Evolutionary conservation across 2,797 vertebrate species (phyloP).

Genomic region (Sorex maritimensis): DNA sequence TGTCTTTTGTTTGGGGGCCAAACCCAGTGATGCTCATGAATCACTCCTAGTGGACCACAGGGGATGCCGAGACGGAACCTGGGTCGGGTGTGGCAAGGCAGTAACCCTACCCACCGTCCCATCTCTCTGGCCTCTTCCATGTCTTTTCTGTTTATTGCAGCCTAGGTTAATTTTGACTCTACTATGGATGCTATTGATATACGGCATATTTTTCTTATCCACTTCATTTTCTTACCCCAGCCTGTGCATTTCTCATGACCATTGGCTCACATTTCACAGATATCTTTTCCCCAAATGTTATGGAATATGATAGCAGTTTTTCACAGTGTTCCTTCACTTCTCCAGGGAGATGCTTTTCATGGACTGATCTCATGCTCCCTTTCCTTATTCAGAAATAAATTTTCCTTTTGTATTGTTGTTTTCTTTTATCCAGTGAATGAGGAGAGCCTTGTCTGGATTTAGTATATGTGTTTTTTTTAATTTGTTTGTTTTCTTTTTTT

Average conservation of each 20-base stretch:
- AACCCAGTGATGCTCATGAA: no score
- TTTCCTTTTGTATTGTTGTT: not conserved
- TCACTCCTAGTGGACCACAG: no score
- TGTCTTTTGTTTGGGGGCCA: no score
- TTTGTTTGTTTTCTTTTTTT: no score
- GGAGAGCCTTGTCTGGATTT: not conserved
- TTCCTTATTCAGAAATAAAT: slow-evolving; percentile 33
- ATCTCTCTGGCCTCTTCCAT: no score
- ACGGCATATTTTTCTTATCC: not conserved
- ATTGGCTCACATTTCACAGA: slow-evolving; percentile 4
- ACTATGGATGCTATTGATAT: slow-evolving; percentile 25
- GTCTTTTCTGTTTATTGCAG: slow-evolving; percentile 46
- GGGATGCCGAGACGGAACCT: no score
- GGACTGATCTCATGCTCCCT: slow-evolving; percentile 1
- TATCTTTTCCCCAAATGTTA: slow-evolving; percentile 9
- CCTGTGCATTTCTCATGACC: not conserved
- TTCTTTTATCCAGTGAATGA: not conserved
- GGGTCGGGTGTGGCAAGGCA: no score
- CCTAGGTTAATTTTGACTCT: slow-evolving; percentile 40
- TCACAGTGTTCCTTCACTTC: slow-evolving; percentile 27
- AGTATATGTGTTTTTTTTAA: not conserved
- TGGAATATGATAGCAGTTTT: not conserved
- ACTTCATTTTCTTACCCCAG: not conserved
- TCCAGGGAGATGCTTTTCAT: slow-evolving; percentile 16
- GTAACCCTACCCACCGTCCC: no score